Evolutionary conservation across 2,797 vertebrate species (phyloP), one percentile per base, ranked within the genome.

Genomic region (Melanotaenia pygmaea): DNA sequence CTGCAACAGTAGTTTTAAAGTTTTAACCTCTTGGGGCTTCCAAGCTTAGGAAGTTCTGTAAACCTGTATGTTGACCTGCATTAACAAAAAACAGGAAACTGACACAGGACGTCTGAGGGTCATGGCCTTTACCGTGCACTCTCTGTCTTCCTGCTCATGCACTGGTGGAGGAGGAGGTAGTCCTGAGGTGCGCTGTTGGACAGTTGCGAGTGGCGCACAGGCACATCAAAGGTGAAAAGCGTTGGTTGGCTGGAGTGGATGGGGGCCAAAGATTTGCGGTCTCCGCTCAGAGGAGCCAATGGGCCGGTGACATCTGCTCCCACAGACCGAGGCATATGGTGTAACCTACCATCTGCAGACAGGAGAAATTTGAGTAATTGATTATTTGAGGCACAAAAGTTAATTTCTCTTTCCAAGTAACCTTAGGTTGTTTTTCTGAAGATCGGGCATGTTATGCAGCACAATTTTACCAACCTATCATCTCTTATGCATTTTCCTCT

Each of bases 141-240:
- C 89, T 99, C 97, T 0, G 96, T 95, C 90, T 97, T 97, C 85
- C 96, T 96, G 95, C 98, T 99, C 94, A 99, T 96, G 89, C 98
- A 99, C 89, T 99, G 98, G 91, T 99, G 98, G 64, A 99, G 94
- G 76, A 99, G 97, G 91, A 99, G 96, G 93, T 99, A 99, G 91
- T 99, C 98, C 94, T 99, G 98, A 22, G 98, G 98, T 0, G 96
- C 97, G 1, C 98, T 99, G 93, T 97, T 96, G 20, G 97, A 98
- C 90, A 99, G 89, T 92, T 96, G 96, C 71, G 93, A 75, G 60
- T 96, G 84, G 75, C 94, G 93, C 8, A 94, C 88, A 1, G 96
- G 95, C 0, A 97, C 93, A 61, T 99, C 98, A 0, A 99, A 99
- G 2, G 97, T 99, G 94, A 99, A 99, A 64, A 99, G 92, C 59